Percentiles rank a stretch among this genome's conserved stretches.
These are phyloP conservation scores for Pelodytes ibericus DNA, from an alignment of 2,797 vertebrate species.

Conservation along the genomic window DNA sequence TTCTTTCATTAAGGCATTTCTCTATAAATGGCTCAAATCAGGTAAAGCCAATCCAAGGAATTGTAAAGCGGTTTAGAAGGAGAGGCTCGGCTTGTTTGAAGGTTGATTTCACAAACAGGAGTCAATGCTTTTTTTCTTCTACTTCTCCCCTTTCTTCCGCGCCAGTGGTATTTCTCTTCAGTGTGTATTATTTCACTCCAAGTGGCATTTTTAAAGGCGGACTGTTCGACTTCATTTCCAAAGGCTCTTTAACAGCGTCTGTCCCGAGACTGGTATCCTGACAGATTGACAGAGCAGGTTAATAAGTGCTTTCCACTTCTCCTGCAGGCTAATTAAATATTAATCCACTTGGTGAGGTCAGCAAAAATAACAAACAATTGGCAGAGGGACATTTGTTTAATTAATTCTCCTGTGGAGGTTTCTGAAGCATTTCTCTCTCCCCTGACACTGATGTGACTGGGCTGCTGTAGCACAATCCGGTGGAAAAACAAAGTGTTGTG, in stretches of 20 bases:
- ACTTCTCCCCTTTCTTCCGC: not conserved
- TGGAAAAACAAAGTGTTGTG: constrained; percentile 56
- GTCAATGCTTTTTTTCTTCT: not conserved
- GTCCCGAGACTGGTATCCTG: constrained; percentile 73
- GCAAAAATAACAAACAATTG: constrained; percentile 92
- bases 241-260: constrained; percentile 54
- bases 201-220: constrained; percentile 19
- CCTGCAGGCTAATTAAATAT: constrained; percentile 99
- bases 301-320: constrained; percentile 96
- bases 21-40: too few species aligned
- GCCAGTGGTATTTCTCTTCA: not conserved
- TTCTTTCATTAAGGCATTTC: too few species aligned
- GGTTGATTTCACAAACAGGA: not conserved
- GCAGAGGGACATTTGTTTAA: constrained; percentile 88
- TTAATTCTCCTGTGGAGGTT: constrained; percentile 87
- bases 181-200: constrained; percentile 14
- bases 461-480: constrained; percentile 61
- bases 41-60: not conserved
- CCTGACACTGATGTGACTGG: constrained; percentile 66
- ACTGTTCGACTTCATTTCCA: constrained; percentile 51
- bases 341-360: constrained; percentile 98
- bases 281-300: constrained; percentile 98
- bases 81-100: not conserved
- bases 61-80: not conserved
- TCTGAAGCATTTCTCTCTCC: constrained; percentile 71